Evolutionary conservation across 2,797 vertebrate species (phyloP).

Genomic region (Garrulus glandarius): DNA sequence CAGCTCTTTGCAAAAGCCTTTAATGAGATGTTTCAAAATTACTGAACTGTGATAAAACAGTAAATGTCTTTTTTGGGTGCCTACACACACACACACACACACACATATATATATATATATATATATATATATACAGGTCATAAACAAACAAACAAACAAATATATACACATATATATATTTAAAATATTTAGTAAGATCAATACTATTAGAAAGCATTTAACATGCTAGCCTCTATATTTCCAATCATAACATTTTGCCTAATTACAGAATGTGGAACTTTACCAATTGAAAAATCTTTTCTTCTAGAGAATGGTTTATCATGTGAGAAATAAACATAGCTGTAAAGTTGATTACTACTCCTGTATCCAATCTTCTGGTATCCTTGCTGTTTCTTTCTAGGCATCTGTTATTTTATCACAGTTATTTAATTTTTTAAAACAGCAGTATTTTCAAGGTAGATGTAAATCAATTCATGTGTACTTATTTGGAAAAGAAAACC

Average conservation of each 20-base stretch:
- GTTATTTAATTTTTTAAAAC: not conserved
- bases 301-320: not conserved
- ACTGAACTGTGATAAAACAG: not conserved
- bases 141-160: not conserved
- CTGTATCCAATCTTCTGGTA: not conserved
- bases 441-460: not conserved
- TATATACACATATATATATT: not conserved
- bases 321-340: not conserved
- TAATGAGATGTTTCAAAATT: not conserved
- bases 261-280: not conserved
- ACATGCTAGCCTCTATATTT: not conserved
- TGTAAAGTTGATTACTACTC: not conserved
- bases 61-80: not conserved
- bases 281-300: not conserved
- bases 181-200: not conserved
- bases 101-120: accelerated
- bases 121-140: not conserved
- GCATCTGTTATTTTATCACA: not conserved
- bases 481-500: not conserved
- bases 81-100: too few relatives aligned
- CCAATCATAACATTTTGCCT: not conserved
- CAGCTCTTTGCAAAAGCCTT: not conserved
- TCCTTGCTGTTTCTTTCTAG: not conserved
- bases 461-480: not conserved
- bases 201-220: not conserved